Base-by-base conservation (phyloP, 2,113 vertebrate genomes). In the Cercocebus atys region DNA sequence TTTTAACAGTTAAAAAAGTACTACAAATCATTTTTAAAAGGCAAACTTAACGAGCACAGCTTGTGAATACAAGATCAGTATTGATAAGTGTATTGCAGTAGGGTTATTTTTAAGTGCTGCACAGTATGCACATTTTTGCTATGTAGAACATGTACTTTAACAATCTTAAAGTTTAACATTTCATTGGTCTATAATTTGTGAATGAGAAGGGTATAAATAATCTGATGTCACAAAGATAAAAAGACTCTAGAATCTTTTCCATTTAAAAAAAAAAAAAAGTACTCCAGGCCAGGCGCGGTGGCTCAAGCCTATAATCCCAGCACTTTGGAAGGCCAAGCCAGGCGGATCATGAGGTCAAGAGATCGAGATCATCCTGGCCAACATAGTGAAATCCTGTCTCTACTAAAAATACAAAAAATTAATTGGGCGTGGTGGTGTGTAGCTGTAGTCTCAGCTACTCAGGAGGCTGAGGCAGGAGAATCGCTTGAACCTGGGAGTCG, bases 231-330 rank as follows among this genome's bases (percentile, higher is more conserved):
- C 20, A 20, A 88, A 70, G 40, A 78, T 55, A 40, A 88, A 90
- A 85, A 72, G 22, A 5, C 52, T 83, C 61, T 14, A 84, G 76
- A 88, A 79, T 85, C 25, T 91, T 30, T 64, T 70, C 35, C 79
- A 45, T 80, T 92, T 68, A 93, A 94, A 50, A 68, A 64, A 75
- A 76, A 72, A 10, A 38, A 6, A 55, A 32, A 47, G 6, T 8
- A 47, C 40, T 59, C 20, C 2, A 0, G 61, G 61, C 61, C 11
- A 0, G 61, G 12, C 11, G 5, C 5, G 12, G 61, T 64, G 61
- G 61, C 27, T 64, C 61, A 64, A 13, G 61, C 27, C 61, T 64
- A 6, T 64, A 64, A 30, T 64, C 61, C 61, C 61, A 64, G 61
- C 61, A 64, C 61, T 30, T 64, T 30, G 61, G 61, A 13, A 64